Evolutionary conservation across 2,113 vertebrate genomes (phyloP).

Genomic region (Connochaetes taurinus): DNA sequence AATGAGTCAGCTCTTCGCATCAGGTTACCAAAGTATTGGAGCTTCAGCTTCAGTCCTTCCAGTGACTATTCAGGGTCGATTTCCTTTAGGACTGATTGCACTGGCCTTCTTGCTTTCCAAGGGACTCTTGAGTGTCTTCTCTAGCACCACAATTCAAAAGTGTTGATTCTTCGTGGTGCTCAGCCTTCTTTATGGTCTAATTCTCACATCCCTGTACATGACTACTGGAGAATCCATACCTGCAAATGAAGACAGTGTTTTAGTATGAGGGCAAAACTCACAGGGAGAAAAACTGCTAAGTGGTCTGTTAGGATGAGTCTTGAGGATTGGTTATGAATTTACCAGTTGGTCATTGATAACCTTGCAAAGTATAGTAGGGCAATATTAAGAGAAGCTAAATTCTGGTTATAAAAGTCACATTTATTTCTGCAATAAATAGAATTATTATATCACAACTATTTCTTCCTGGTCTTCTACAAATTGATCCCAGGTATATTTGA

Average conservation of each 20-base stretch:
- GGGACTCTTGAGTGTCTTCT: not conserved
- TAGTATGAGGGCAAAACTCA: not conserved
- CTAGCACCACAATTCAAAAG: not conserved
- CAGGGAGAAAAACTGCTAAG: not conserved
- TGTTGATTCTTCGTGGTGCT: accelerated
- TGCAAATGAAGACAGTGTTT: not conserved
- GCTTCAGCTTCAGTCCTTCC: not conserved
- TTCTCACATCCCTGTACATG: not conserved
- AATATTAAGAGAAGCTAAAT: not conserved
- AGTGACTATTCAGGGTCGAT: not conserved
- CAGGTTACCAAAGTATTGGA: not conserved
- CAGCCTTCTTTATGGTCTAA: not conserved
- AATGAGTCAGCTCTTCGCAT: not conserved
- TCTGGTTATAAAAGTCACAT: not conserved
- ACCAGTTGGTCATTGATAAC: not conserved
- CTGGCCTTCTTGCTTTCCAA: not conserved
- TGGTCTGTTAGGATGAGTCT: not conserved
- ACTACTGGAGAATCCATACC: not conserved
- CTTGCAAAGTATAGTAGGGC: not conserved
- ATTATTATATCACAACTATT: not conserved
- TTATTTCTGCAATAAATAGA: not conserved
- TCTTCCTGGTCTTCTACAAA: not conserved
- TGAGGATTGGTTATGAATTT: not conserved
- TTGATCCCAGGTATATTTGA: not conserved
- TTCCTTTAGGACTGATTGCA: not conserved